These are phyloP conservation scores for Lasioglossum lativentre DNA, from an alignment of 2,888 invertebrate species.

Conservation along the genomic window DNA sequence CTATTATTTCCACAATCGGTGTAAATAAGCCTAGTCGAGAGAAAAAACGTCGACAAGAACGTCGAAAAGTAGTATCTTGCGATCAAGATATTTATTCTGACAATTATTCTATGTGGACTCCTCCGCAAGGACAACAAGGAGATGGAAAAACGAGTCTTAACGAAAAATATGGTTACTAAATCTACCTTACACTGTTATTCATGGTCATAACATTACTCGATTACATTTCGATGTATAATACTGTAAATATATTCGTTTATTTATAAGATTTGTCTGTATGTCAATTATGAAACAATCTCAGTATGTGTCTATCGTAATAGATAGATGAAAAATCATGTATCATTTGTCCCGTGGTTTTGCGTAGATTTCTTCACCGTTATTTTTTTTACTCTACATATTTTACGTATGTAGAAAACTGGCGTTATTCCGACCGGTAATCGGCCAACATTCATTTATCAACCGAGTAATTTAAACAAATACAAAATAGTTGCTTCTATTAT, in stretches of 20 bases:
- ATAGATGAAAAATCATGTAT: not conserved
- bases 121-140: constrained; percentile 90
- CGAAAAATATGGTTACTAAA: constrained; percentile 91
- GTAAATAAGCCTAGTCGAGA: not conserved
- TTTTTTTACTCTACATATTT: not conserved
- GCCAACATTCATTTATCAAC: no score
- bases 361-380: not conserved
- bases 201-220: not conserved
- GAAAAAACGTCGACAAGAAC: constrained; percentile 32
- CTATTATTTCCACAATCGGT: not conserved
- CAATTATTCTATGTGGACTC: constrained; percentile 92
- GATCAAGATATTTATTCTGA: constrained; percentile 83
- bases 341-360: not conserved
- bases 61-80: constrained; percentile 74
- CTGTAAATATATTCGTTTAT: constrained; percentile 4
- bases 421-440: no score
- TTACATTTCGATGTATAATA: constrained; percentile 6
- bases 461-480: no score
- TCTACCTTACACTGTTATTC: not conserved
- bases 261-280: not conserved
- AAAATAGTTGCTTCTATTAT: not conserved
- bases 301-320: not conserved
- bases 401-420: no score
- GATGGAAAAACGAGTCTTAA: constrained; percentile 92
- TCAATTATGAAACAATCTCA: not conserved